Conservation (phyloP, 64 coral and sea anemone species). For the Montipora foliosa region DNA sequence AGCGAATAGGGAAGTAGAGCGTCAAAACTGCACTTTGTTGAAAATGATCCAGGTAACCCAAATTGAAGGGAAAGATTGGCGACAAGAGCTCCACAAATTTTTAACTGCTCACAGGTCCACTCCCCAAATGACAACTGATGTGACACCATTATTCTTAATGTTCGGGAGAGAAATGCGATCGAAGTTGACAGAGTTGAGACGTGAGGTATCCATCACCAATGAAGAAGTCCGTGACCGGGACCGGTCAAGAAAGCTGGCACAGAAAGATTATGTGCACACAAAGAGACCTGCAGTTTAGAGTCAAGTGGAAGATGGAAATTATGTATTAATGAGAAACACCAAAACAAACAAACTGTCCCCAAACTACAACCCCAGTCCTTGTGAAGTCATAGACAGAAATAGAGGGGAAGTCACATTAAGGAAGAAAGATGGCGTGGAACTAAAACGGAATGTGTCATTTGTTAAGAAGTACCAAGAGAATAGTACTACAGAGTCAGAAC, state of each 20-base stretch:
- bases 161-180: conserved; percentile 1
- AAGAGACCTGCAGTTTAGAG: no score
- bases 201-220: no score
- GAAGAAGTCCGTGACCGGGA: not conserved
- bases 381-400: conserved; percentile 19
- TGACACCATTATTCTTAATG: conserved; percentile 22
- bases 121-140: conserved; percentile 8
- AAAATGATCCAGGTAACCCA: conserved; percentile 4
- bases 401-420: conserved; percentile 9
- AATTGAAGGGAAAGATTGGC: conserved; percentile 29
- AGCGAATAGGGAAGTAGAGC: not conserved
- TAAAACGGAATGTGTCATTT: not conserved
- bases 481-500: not conserved
- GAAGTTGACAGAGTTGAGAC: not conserved
- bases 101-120: conserved; percentile 4
- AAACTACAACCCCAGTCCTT: not conserved
- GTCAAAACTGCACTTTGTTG: not conserved
- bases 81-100: not conserved
- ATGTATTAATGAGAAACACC: conserved; percentile 2
- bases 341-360: not conserved
- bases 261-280: not conserved
- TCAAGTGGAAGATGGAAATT: no score
- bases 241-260: conserved; percentile 21
- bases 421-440: not conserved
- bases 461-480: conserved; percentile 12